phyloP scores from a whole-genome alignment of 2,888 invertebrate genomes.

The Erynnis tages region DNA sequence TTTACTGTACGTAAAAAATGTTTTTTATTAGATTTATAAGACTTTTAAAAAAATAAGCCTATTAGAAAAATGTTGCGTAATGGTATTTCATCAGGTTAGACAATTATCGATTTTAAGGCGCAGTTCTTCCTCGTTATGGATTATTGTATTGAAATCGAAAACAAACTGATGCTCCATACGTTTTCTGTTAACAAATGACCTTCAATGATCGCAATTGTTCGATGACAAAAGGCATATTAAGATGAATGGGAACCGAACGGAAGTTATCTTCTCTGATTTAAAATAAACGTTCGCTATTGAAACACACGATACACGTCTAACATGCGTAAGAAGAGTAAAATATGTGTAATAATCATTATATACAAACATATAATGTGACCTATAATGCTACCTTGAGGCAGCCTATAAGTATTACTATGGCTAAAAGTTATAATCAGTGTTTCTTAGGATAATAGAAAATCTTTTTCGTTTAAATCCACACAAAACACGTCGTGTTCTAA shows the following conservation, averaged over 20 bases:
- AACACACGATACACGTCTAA: background rate
- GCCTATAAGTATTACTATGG: too few relatives aligned
- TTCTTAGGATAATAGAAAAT: too few relatives aligned
- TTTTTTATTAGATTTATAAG: too few relatives aligned
- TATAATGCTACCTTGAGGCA: background rate
- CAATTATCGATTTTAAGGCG: too few relatives aligned
- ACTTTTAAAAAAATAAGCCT: too few relatives aligned
- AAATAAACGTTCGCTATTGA: background rate
- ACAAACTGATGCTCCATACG: background rate
- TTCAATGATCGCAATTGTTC: conserved; percentile 17
- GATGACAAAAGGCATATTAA: conserved; percentile 19
- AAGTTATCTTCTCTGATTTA: background rate
- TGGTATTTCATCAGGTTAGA: background rate
- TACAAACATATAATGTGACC: too few relatives aligned
- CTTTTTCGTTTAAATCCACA: too few relatives aligned
- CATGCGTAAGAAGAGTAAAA: background rate
- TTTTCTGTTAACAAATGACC: conserved; percentile 4
- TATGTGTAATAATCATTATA: too few relatives aligned
- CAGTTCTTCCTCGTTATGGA: background rate
- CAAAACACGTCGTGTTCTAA: too few relatives aligned
- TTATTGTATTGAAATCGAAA: background rate
- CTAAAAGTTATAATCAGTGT: too few relatives aligned
- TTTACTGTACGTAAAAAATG: too few relatives aligned
- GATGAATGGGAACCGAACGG: conserved; percentile 10
- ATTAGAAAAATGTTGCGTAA: background rate